Percentiles rank a stretch among this genome's conserved stretches.
phyloP scores from a whole-genome alignment of 2,113 vertebrate genomes.

The Hoplias malabaricus region DNA sequence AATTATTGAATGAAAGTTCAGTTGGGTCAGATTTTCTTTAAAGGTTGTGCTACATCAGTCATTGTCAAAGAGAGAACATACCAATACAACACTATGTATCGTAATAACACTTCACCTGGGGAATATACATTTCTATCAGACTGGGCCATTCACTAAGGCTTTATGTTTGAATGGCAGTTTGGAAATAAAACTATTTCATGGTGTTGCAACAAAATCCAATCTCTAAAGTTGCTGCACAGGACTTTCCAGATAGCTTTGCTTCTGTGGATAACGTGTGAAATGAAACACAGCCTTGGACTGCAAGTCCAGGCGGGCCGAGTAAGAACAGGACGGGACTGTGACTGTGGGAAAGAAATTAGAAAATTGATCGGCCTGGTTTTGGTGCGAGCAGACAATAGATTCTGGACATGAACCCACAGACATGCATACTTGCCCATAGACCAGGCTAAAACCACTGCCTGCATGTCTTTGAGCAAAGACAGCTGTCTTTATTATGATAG shows the following conservation, averaged over 20 bases:
- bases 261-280: conserved; percentile 21
- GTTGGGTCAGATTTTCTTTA: not conserved
- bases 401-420: not conserved
- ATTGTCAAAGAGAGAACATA: not conserved
- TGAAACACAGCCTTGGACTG: conserved; percentile 32
- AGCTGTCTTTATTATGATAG: conserved; percentile 5
- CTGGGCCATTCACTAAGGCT: not conserved
- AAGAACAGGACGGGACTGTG: not conserved
- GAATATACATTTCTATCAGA: not conserved
- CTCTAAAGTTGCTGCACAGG: not conserved
- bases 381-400: not conserved
- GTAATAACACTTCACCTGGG: too few relatives aligned
- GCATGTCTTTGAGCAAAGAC: conserved; percentile 10
- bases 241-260: conserved; percentile 22
- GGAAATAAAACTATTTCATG: conserved; percentile 41
- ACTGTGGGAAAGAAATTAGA: conserved; percentile 26
- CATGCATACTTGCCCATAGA: not conserved
- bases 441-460: conserved; percentile 9
- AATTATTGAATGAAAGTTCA: not conserved
- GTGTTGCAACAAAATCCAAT: conserved; percentile 27
- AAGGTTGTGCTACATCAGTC: not conserved
- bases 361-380: conserved; percentile 17
- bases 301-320: conserved; percentile 23
- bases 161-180: conserved; percentile 30
- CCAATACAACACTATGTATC: not conserved